Evolutionary conservation across 2,113 vertebrate genomes (phyloP), one percentile per base, ranked within the genome.

Genomic region (Syrrhaptes paradoxus): DNA sequence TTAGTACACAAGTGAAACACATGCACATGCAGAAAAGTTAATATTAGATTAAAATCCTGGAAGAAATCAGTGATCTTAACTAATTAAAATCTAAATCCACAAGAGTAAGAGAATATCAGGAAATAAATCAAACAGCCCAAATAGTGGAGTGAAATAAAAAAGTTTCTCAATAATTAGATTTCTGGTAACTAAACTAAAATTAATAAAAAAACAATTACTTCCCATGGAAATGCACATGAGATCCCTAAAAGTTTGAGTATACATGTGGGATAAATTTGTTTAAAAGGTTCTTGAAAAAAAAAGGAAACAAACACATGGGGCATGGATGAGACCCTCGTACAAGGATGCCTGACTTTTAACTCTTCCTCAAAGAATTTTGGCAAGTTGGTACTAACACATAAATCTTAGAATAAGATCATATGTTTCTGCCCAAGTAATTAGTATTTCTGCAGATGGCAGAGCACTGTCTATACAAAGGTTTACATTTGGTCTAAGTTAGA

Each of bases 401-500:
- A 48, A 43, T 87, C 61, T 89, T 48, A 58, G 43, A 67, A 87
- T 87, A 55, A 90, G 68, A 75, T 95, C 63, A 80, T 90, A 32
- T 17, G 17, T 81, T 93, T 90, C 76, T 58, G 36, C n/a, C 73
- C 45, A 77, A 92, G 38, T 20, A 86, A 68, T 20, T 36, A 74
- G 67, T 17, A 31, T 67, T 95, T 59, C 59, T 71, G 65, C 18
- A 86, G 43, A 66, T 85, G 57, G 49, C 71, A 89, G n/a, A 85
- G 22, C 17, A 71, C 55, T 81, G 45, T 46, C 86, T 87, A 74
- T 73, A 67, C 87, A 76, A 87, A 91, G 25, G 81, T 85, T 93
- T 94, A 91, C 74, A 83, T 93, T 94, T 87, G 54, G 58, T 89
- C 77, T 79, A 85, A 95, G 95, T 91, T 94, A 95, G 54, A 76